Base-by-base conservation (phyloP, 2,888 invertebrate genomes). In the Catocala nupta region DNA sequence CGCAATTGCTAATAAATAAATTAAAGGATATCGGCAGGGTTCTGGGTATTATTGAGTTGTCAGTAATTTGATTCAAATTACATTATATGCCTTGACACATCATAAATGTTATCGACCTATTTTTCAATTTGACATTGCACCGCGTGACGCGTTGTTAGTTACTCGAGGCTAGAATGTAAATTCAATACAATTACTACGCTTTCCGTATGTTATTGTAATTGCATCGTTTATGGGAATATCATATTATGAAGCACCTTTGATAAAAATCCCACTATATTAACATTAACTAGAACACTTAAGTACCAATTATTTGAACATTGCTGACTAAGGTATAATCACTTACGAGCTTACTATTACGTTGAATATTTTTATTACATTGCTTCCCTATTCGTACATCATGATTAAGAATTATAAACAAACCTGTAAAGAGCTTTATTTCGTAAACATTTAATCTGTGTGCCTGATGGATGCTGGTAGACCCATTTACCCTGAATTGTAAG, bases 91-190 rank as follows among this genome's bases (percentile, higher is more conserved):
- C 62, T 12, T n/a, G 25, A 60, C 11, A 57, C 63, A 58, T 61
- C 36, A 39, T 55, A 66, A 45, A 61, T 73, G 53, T 44, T 79
- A 83, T 81, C 91, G 92, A 92, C 92, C 91, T 92, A 91, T 90
- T 58, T 87, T 90, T 86, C 84, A 83, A 77, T 81, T 85, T 90
- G 92, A 92, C 92, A 91, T 90, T 86, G 89, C 85, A 88, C 87
- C 89, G 89, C 89, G 90, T 92, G 90, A 91, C 90, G 92, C 91
- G 91, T 90, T 91, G 85, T 83, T 86, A 81, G 78, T 81, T 80
- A 82, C 74, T 73, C 65, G 69, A 76, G 67, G 71, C 68, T 77
- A 55, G 54, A 63, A 59, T 69, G 45, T 52, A 63, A 59, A 61
- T 65, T 68, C 36, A 48, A 51, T 49, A 33, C n/a, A 42, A 53